Evolutionary conservation across 2,797 vertebrate species (phyloP), one percentile per base, ranked within the genome.

Genomic region (Benthosema pterotum): DNA sequence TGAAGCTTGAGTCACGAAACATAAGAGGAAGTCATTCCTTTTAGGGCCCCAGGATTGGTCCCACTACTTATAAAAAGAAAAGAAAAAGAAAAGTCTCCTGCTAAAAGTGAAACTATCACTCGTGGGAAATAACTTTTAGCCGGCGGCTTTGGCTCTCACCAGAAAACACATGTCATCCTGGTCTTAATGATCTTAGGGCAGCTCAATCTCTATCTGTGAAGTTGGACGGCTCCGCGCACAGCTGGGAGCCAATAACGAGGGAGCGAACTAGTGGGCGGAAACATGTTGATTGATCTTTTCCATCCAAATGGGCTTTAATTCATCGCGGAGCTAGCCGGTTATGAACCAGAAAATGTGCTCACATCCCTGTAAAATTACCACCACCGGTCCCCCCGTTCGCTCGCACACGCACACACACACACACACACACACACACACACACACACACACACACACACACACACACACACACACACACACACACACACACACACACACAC

Each of bases 21-120:
- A 42, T 57, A 60, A 1, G n/a, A 48, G 69, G 68, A 71, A 60
- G 11, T 38, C 32, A 19, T 61, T 74, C 63, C 60, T 48, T 74
- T 71, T 83, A 70, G 70, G 57, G 57, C 55, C 32, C n/a, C n/a
- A n/a, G n/a, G 70, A 77, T 80, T 78, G 71, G 45, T 76, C 64
- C 54, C 64, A 43, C 64, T 71, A 11, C 64, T 53, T 66, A 51
- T n/a, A n/a, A n/a, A n/a, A n/a, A n/a, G n/a, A n/a, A 38, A 59
- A 70, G 79, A 74, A 32, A 13, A 48, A 57, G 67, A 80, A 74
- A 32, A n/a, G 45, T 54, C 66, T 68, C 71, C 71, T 51, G 68
- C 72, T 80, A 67, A 65, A 75, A 18, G 54, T 25, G 3, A 77
- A 50, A 1, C 12, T 38, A 55, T 70, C 79, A 32, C 63, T 57